Conservation (phyloP, 2,888 invertebrate species). For the Xestoiulus laeticollis region DNA sequence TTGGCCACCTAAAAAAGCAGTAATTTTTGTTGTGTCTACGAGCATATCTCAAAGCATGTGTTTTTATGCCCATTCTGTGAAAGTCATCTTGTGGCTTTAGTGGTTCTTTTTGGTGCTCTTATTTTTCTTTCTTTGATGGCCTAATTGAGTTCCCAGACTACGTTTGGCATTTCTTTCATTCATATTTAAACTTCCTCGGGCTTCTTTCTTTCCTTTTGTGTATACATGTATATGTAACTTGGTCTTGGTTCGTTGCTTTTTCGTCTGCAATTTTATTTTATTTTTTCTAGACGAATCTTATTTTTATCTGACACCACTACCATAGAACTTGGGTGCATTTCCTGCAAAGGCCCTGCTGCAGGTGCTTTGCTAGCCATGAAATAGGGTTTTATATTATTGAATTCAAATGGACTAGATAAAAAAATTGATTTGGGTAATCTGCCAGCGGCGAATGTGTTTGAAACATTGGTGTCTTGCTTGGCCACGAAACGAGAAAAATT, state of each 20-base stretch:
- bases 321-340: background rate
- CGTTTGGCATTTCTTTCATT: background rate
- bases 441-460: background rate
- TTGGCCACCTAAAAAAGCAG: no score
- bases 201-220: background rate
- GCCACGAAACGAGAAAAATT: background rate
- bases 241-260: background rate
- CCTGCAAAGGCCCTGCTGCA: background rate
- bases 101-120: background rate
- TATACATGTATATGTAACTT: background rate
- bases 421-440: slow-evolving; percentile 19
- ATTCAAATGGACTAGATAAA: slow-evolving; percentile 34
- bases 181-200: slow-evolving; percentile 10
- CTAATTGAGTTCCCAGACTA: background rate
- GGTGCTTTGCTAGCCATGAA: background rate
- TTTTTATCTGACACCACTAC: background rate
- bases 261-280: background rate
- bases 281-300: background rate
- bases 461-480: background rate
- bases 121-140: background rate
- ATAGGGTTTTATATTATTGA: slow-evolving; percentile 5
- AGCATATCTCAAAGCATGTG: no score
- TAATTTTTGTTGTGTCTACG: no score
- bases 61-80: background rate
- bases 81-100: background rate